phyloP scores from a whole-genome alignment of 2,797 vertebrate species.

The Bovichtus variegatus region DNA sequence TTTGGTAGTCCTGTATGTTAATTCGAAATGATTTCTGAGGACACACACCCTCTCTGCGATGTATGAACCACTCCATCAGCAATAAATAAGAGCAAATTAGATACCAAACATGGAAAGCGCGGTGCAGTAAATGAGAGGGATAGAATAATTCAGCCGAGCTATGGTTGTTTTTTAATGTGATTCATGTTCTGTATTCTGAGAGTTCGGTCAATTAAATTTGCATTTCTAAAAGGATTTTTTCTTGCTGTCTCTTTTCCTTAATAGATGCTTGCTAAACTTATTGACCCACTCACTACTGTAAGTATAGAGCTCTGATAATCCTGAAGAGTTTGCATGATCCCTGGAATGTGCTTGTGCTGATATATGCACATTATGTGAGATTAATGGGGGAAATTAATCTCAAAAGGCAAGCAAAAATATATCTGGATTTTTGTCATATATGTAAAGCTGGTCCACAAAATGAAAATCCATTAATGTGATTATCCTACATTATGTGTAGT shows the following conservation, averaged over 20 bases:
- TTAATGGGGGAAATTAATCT: slow-evolving; percentile 13
- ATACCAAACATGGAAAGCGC: slow-evolving; percentile 31
- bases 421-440: neutral
- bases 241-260: slow-evolving; percentile 51
- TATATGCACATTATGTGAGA: slow-evolving; percentile 19
- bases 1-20: slow-evolving; percentile 42
- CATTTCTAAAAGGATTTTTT: slow-evolving; percentile 68
- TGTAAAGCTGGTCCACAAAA: neutral
- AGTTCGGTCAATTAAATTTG: slow-evolving; percentile 77
- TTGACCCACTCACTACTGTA: slow-evolving; percentile 50
- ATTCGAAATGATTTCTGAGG: slow-evolving; percentile 46
- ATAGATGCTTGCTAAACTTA: slow-evolving; percentile 65
- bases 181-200: slow-evolving; percentile 69
- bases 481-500: slow-evolving; percentile 8
- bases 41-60: slow-evolving; percentile 27
- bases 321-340: slow-evolving; percentile 24
- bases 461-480: slow-evolving; percentile 14
- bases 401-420: slow-evolving; percentile 7
- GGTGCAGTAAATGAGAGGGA: slow-evolving; percentile 35
- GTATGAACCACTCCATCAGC: slow-evolving; percentile 33
- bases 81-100: slow-evolving; percentile 51
- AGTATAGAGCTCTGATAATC: slow-evolving; percentile 28
- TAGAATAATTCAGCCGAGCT: slow-evolving; percentile 71
- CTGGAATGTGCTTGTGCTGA: slow-evolving; percentile 11
- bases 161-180: slow-evolving; percentile 74